These are phyloP conservation scores for Enteromius fasciolatus DNA, from an alignment of 2,797 vertebrate species.

Conservation along the genomic window DNA sequence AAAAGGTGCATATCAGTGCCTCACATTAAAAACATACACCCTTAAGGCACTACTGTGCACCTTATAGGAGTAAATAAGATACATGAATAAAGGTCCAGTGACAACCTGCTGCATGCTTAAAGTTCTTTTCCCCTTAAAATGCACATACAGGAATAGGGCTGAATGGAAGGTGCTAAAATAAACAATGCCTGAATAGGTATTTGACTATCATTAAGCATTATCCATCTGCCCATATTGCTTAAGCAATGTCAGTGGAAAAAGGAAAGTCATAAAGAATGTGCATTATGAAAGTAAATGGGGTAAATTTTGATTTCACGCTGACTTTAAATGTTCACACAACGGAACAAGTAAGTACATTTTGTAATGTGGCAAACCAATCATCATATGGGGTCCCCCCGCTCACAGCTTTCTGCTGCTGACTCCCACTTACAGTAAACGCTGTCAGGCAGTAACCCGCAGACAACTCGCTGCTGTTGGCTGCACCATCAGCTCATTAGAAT, in stretches of 20 bases:
- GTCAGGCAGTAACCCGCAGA: slow-evolving; percentile 11
- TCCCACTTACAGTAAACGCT: background rate
- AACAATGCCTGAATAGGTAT: background rate
- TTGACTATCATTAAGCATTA: background rate
- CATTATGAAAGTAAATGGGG: slow-evolving; percentile 21
- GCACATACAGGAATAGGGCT: background rate
- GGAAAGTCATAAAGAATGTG: background rate
- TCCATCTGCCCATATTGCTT: background rate
- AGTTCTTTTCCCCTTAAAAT: background rate
- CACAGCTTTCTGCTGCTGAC: background rate
- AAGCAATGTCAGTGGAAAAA: background rate
- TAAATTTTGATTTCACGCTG: slow-evolving; percentile 3
- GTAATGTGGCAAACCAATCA: slow-evolving; percentile 15
- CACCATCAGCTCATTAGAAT: slow-evolving; percentile 54
- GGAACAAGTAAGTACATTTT: slow-evolving; percentile 8
- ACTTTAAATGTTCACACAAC: slow-evolving; percentile 26
- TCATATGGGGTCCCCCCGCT: background rate
- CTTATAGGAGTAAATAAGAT: background rate
- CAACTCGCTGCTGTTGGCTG: slow-evolving; percentile 13
- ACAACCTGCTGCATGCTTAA: background rate
- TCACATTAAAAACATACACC: background rate
- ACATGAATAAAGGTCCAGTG: background rate
- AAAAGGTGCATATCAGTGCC: background rate
- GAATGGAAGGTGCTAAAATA: background rate
- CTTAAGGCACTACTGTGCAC: background rate